Percentiles rank a stretch among this genome's conserved stretches.
Evolutionary conservation across 2,113 vertebrate species (phyloP).

Genomic region (Zosterops borbonicus): DNA sequence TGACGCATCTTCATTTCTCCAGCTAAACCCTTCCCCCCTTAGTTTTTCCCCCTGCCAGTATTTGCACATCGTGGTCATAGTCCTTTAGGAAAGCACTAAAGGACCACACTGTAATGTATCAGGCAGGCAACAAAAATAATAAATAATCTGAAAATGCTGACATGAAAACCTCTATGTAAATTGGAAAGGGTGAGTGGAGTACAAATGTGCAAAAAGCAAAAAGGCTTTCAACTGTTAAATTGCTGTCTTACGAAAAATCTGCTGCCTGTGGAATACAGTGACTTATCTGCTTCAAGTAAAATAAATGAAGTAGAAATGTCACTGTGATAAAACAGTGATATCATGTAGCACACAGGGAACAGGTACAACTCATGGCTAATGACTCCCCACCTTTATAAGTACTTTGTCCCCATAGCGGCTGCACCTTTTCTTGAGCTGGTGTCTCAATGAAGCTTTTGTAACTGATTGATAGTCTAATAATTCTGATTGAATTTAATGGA

Average conservation of each 20-base stretch:
- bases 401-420: background rate
- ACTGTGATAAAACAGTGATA: background rate
- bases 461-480: background rate
- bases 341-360: fast-evolving
- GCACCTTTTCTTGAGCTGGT: background rate
- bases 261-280: background rate
- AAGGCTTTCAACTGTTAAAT: background rate
- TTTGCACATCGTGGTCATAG: background rate
- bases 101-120: background rate
- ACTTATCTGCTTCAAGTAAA: background rate
- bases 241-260: background rate
- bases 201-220: background rate
- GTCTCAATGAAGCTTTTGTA: background rate
- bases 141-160: background rate
- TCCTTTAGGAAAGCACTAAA: background rate
- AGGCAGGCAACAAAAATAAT: background rate
- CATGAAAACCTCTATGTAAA: background rate
- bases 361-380: background rate
- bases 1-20: background rate
- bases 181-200: background rate
- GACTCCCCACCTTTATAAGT: background rate
- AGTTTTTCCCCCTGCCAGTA: background rate
- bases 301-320: background rate
- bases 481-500: background rate
- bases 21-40: background rate